Conservation (phyloP, 2,113 vertebrate species). For the Dipodomys spectabilis region DNA sequence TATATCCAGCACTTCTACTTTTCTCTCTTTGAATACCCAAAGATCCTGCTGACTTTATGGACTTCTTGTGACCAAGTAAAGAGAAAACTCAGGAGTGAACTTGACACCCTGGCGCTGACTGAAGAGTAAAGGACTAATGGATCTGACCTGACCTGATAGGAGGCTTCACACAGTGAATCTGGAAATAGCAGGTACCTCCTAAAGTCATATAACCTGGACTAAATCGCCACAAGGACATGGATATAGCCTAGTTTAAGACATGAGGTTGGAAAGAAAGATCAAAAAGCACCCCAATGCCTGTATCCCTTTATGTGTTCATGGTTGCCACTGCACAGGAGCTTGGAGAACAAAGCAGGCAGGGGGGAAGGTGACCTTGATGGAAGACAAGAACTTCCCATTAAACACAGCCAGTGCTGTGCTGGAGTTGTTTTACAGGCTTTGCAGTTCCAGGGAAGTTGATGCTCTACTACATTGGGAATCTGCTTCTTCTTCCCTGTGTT, state of each 20-base stretch:
- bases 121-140: too few species aligned
- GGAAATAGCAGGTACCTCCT: neutral
- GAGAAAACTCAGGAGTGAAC: neutral
- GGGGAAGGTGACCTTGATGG: neutral
- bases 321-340: accelerated
- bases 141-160: neutral
- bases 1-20: neutral
- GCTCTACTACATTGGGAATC: neutral
- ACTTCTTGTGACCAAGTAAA: neutral
- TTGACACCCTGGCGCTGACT: neutral
- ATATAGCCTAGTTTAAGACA: neutral
- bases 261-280: accelerated
- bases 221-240: accelerated
- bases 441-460: neutral
- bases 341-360: neutral
- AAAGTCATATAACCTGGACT: neutral
- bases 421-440: neutral
- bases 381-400: too few species aligned
- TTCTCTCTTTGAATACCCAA: neutral
- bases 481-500: neutral
- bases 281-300: accelerated
- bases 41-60: neutral
- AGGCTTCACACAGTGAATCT: neutral
- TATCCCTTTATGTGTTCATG: accelerated
- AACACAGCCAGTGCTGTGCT: neutral